Evolutionary conservation across 2,797 vertebrate genomes (phyloP).

Genomic region (Alfaro cultratus): DNA sequence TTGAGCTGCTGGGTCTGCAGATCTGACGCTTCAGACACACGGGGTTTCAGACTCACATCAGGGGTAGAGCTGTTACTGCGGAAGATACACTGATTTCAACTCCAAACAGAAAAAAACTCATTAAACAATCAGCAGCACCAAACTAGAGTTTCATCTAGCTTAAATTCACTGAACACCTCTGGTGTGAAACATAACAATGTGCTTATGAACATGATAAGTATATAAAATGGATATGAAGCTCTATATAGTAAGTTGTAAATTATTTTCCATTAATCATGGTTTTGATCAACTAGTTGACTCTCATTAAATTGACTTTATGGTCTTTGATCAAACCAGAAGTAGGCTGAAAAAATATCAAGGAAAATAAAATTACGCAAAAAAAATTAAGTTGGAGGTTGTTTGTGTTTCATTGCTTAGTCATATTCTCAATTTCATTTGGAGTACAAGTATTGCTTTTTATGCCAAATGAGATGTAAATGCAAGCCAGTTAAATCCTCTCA

Average conservation of each 20-base stretch:
- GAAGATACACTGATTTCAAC: background rate
- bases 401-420: background rate
- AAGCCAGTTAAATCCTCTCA: background rate
- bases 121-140: background rate
- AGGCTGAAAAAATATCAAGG: background rate
- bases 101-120: background rate
- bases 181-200: background rate
- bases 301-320: background rate
- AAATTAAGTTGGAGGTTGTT: background rate
- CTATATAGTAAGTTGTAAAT: background rate
- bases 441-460: background rate
- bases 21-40: slow-evolving; percentile 88
- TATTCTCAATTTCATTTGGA: background rate
- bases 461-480: background rate
- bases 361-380: slow-evolving; percentile 1
- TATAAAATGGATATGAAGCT: background rate
- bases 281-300: background rate
- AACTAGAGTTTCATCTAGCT: background rate
- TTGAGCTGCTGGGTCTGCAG: slow-evolving; percentile 88
- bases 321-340: background rate
- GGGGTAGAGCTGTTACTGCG: slow-evolving; percentile 87
- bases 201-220: background rate
- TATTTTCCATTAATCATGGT: background rate
- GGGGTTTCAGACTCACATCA: slow-evolving; percentile 93
- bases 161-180: background rate